Percentiles rank a stretch among this genome's conserved stretches.
phyloP scores from a whole-genome alignment of 2,888 invertebrate species.

The Calliopum simillimum region DNA sequence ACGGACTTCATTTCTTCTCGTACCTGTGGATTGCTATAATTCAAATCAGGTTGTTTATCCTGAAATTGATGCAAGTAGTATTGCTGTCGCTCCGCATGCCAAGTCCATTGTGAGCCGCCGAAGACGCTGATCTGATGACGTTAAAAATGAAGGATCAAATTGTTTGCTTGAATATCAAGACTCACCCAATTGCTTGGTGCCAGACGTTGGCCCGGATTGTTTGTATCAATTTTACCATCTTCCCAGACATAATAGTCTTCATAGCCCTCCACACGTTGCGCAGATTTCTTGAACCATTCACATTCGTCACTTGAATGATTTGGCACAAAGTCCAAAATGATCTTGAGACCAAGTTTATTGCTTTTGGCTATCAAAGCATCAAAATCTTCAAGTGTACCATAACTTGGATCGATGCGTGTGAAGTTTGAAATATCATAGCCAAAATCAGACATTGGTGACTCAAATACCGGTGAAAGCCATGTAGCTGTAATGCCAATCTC shows the following conservation, averaged over 20 bases:
- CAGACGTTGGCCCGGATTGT: conserved; percentile 41
- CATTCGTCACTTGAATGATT: conserved; percentile 85
- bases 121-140: conserved; percentile 66
- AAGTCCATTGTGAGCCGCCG: conserved; percentile 78
- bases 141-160: background rate
- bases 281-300: conserved; percentile 85
- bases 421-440: conserved; percentile 83
- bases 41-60: conserved; percentile 81
- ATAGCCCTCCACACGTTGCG: conserved; percentile 72
- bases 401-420: conserved; percentile 74
- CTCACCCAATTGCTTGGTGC: conserved; percentile 58
- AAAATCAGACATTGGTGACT: conserved; percentile 80
- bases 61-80: conserved; percentile 77
- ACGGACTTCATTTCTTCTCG: conserved; percentile 74
- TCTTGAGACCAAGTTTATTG: conserved; percentile 69
- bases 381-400: conserved; percentile 75
- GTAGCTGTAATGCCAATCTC: conserved; percentile 76
- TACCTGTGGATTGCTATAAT: conserved; percentile 77
- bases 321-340: conserved; percentile 75
- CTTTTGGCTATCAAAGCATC: conserved; percentile 72
- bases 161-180: background rate
- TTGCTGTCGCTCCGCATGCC: conserved; percentile 72
- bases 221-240: conserved; percentile 68
- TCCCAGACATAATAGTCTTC: conserved; percentile 84
- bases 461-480: conserved; percentile 81